Percentiles rank a stretch among this genome's conserved stretches.
Evolutionary conservation across 2,113 vertebrate species (phyloP).

Genomic region (Xenopus borealis): DNA sequence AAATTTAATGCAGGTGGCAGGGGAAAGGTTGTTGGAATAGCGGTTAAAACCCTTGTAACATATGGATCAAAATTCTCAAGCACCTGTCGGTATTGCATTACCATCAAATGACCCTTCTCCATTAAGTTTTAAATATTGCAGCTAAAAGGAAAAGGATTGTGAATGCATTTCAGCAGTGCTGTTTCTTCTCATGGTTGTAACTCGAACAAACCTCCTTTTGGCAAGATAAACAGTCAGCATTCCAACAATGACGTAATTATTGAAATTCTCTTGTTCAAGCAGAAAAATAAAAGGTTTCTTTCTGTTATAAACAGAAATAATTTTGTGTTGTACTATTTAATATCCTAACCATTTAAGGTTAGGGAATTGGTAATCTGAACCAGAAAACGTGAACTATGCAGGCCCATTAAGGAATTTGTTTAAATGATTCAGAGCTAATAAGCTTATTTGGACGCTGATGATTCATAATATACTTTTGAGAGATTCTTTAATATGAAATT

Average conservation of each 20-base stretch:
- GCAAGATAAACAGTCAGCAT: conserved; percentile 6
- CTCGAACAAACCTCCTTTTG: conserved; percentile 30
- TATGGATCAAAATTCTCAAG: neutral
- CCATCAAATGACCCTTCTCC: neutral
- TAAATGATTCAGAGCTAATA: neutral
- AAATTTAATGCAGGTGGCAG: conserved; percentile 12
- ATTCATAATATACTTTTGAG: neutral
- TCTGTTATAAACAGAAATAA: conserved; percentile 41
- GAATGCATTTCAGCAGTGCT: conserved; percentile 18
- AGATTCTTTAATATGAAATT: conserved; percentile 11
- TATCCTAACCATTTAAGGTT: conserved; percentile 33
- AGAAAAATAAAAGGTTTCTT: conserved; percentile 41
- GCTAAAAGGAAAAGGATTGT: conserved; percentile 18
- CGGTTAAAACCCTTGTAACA: conserved; percentile 10
- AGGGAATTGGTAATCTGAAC: conserved; percentile 32
- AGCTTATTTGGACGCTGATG: conserved; percentile 25
- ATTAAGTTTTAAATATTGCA: conserved; percentile 5
- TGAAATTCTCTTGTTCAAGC: conserved; percentile 29
- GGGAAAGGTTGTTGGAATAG: conserved; percentile 1
- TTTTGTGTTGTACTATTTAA: conserved; percentile 24
- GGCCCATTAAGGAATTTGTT: neutral
- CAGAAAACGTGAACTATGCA: conserved; percentile 16
- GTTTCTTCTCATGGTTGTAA: conserved; percentile 36
- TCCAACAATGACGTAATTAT: conserved; percentile 28
- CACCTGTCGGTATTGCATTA: conserved; percentile 4